Conservation (phyloP, 2,888 invertebrate species). For the Masnerella sp. region DNA sequence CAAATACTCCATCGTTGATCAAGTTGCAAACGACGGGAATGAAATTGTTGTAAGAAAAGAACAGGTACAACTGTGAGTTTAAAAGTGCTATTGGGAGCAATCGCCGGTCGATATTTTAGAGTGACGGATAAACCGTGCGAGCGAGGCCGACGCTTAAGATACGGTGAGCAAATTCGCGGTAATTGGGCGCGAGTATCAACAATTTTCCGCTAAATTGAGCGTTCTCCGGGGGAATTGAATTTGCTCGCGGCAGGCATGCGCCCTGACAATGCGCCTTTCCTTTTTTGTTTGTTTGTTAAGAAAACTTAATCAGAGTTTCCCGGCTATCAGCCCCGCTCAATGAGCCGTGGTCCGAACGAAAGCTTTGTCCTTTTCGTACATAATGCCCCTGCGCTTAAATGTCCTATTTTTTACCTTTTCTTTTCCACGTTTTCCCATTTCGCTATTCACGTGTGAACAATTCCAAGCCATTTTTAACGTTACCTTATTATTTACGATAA, state of each 20-base stretch:
- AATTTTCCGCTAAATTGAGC: slow-evolving; percentile 74
- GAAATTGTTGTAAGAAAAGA: neutral
- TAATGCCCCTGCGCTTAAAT: neutral
- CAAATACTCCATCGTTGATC: neutral
- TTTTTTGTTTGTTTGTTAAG: slow-evolving; percentile 50
- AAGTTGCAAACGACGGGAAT: slow-evolving; percentile 1
- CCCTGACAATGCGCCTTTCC: slow-evolving; percentile 26
- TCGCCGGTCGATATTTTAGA: slow-evolving; percentile 48
- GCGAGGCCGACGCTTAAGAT: slow-evolving; percentile 15
- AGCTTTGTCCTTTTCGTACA: slow-evolving; percentile 32
- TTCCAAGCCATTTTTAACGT: too few species aligned
- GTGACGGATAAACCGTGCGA: slow-evolving; percentile 45
- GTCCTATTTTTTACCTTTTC: neutral
- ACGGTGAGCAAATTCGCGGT: slow-evolving; percentile 64
- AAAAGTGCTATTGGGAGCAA: slow-evolving; percentile 36
- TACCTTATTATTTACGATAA: too few species aligned
- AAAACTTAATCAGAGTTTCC: slow-evolving; percentile 56
- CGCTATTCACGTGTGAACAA: too few species aligned
- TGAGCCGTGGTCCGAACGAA: slow-evolving; percentile 29
- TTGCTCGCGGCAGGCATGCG: slow-evolving; percentile 33
- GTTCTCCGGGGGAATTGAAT: slow-evolving; percentile 69
- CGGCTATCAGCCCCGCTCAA: slow-evolving; percentile 39
- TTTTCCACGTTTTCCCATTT: neutral
- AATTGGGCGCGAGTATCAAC: slow-evolving; percentile 69
- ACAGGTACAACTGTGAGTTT: slow-evolving; percentile 22